Conservation (phyloP, 2,113 vertebrate genomes). For the Bubo scandiacus region DNA sequence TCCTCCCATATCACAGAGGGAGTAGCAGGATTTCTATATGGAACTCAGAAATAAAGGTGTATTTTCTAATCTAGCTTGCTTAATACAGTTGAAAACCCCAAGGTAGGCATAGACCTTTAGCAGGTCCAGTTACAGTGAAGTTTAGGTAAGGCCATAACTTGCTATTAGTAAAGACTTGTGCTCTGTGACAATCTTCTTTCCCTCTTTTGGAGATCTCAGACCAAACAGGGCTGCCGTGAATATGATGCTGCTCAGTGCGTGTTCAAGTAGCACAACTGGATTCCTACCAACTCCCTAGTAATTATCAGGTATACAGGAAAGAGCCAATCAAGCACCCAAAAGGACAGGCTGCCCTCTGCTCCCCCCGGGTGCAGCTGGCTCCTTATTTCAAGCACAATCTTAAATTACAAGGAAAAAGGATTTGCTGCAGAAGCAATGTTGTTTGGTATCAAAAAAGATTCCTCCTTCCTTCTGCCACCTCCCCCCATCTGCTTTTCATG, state of each 20-base stretch:
- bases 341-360: slow-evolving; percentile 63
- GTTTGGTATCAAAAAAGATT: slow-evolving; percentile 54
- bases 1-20: background rate
- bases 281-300: slow-evolving; percentile 18
- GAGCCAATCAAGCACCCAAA: slow-evolving; percentile 57
- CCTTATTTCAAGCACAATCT: slow-evolving; percentile 63
- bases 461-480: slow-evolving; percentile 58
- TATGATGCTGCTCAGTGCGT: background rate
- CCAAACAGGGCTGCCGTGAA: background rate
- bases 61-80: background rate
- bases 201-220: background rate
- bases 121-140: background rate
- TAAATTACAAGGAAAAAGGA: slow-evolving; percentile 66
- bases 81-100: background rate
- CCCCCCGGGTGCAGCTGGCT: slow-evolving; percentile 41
- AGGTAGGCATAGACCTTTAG: background rate
- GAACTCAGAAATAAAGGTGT: background rate
- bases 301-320: slow-evolving; percentile 56
- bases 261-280: slow-evolving; percentile 15
- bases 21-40: background rate
- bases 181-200: background rate
- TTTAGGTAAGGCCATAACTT: background rate
- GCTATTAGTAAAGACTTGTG: background rate
- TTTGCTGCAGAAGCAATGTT: slow-evolving; percentile 67
- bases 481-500: slow-evolving; percentile 62